Conservation (phyloP, 2,797 vertebrate species). For the Poecilia gillii region DNA sequence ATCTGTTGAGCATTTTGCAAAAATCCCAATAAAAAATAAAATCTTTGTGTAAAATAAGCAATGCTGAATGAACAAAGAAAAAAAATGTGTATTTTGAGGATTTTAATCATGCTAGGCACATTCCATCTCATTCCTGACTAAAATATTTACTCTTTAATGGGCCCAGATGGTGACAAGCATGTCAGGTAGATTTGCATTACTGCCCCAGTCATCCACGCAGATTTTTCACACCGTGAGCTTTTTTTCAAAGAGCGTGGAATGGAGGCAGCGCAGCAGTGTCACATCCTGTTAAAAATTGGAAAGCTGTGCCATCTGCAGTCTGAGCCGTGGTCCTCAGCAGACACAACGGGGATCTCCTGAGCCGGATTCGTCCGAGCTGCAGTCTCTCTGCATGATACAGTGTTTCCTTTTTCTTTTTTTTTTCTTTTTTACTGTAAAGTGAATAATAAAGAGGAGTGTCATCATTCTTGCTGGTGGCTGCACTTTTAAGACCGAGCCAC, state of each 20-base stretch:
- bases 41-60: neutral
- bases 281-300: constrained; percentile 64
- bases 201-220: constrained; percentile 58
- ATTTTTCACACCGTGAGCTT: constrained; percentile 57
- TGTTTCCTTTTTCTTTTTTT: constrained; percentile 2
- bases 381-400: neutral
- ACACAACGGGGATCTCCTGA: constrained; percentile 21
- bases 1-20: neutral
- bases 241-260: constrained; percentile 51
- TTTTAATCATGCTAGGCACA: constrained; percentile 15
- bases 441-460: neutral
- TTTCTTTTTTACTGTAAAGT: neutral
- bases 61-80: neutral
- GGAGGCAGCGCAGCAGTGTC: constrained; percentile 55
- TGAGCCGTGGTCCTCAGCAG: constrained; percentile 32
- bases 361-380: constrained; percentile 17
- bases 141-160: constrained; percentile 37
- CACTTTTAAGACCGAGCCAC: constrained; percentile 19
- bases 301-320: constrained; percentile 45
- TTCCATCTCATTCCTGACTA: constrained; percentile 30
- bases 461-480: neutral
- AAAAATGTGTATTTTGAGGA: constrained; percentile 9
- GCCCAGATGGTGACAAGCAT: constrained; percentile 24
- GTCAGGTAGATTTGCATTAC: constrained; percentile 14
- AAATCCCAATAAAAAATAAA: neutral